These are phyloP conservation scores for Melipona bicolor DNA, from an alignment of 2,888 invertebrate genomes.

Conservation along the genomic window DNA sequence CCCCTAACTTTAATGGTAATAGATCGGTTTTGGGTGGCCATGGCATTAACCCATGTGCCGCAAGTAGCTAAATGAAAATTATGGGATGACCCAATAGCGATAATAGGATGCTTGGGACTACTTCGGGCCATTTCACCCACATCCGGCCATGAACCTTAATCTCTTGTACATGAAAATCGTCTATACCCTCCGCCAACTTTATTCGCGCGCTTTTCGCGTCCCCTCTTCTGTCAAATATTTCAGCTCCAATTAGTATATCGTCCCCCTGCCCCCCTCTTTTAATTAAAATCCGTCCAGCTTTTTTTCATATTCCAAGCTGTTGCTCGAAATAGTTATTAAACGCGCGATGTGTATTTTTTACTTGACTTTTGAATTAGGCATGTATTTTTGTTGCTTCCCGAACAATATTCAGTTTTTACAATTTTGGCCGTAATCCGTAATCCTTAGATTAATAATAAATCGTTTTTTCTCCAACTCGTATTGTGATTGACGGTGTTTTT, in stretches of 20 bases:
- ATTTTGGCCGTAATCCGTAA: too few species aligned
- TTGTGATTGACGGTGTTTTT: too few species aligned
- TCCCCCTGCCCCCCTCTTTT: too few species aligned
- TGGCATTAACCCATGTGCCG: slow-evolving; percentile 24
- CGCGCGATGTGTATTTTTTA: too few species aligned
- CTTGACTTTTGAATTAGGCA: too few species aligned
- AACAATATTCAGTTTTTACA: too few species aligned
- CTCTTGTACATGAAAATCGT: background rate
- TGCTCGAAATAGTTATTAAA: too few species aligned
- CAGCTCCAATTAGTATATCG: background rate
- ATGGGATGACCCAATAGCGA: slow-evolving; percentile 29
- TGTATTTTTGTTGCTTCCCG: too few species aligned
- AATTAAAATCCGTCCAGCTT: too few species aligned
- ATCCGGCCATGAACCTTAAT: slow-evolving; percentile 11
- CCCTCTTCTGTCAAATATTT: background rate
- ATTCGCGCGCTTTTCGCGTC: background rate
- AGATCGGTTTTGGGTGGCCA: slow-evolving; percentile 20
- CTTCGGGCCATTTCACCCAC: slow-evolving; percentile 12
- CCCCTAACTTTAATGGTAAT: slow-evolving; percentile 9
- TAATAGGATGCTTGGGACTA: slow-evolving; percentile 44
- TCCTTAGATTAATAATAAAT: too few species aligned
- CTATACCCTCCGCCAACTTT: background rate
- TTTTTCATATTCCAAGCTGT: too few species aligned
- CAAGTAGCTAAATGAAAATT: slow-evolving; percentile 50
- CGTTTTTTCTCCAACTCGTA: too few species aligned